Conservation (phyloP, 2,888 invertebrate species). For the Caenorhabditis japonica region DNA sequence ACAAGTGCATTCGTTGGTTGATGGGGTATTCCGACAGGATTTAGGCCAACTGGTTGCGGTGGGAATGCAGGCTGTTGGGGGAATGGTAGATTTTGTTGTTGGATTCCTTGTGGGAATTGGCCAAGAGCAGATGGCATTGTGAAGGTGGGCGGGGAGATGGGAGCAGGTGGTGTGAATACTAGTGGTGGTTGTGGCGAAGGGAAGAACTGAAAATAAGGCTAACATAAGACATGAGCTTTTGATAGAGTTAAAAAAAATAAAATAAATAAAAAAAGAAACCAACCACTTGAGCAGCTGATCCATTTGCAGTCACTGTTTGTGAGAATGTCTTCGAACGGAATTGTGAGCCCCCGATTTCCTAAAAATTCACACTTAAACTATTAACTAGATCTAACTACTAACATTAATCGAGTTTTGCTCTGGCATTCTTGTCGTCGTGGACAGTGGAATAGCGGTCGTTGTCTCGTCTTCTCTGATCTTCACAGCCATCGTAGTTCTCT, state of each 20-base stretch:
- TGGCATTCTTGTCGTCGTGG: constrained; percentile 45
- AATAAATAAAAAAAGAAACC: background rate
- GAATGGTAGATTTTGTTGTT: constrained; percentile 33
- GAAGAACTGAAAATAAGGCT: constrained; percentile 21
- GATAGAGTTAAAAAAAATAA: background rate
- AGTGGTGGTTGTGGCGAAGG: constrained; percentile 48
- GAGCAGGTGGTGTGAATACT: constrained; percentile 49
- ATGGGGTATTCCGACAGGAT: constrained; percentile 35
- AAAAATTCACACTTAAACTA: background rate
- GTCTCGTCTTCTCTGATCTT: constrained; percentile 39
- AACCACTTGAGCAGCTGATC: constrained; percentile 20
- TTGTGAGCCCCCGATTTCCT: constrained; percentile 20
- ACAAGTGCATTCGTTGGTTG: constrained; percentile 46
- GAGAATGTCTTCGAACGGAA: constrained; percentile 33
- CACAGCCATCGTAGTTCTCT: constrained; percentile 61
- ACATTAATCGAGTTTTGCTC: constrained; percentile 52
- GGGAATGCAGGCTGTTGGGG: constrained; percentile 35
- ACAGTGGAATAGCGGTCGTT: constrained; percentile 20
- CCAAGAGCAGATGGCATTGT: constrained; percentile 35
- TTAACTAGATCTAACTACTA: background rate
- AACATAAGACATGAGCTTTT: no score
- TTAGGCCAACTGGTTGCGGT: constrained; percentile 18
- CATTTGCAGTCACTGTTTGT: constrained; percentile 52
- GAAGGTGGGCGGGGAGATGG: constrained; percentile 37
- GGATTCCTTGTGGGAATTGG: constrained; percentile 23